Evolutionary conservation across 2,888 invertebrate genomes (phyloP).

Genomic region (Ichneumoninae sp.): DNA sequence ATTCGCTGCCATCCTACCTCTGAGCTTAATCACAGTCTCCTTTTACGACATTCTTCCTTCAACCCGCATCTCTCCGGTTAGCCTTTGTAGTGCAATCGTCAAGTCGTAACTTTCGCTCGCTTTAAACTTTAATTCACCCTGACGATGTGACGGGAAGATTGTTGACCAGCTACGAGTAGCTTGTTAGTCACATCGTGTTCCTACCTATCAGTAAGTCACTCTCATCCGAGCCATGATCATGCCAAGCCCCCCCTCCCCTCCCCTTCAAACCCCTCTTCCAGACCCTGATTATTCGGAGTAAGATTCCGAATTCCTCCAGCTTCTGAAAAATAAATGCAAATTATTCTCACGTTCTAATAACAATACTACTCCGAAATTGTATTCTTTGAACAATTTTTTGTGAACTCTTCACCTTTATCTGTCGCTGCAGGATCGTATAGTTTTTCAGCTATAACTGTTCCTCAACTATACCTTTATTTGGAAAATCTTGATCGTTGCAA

Average conservation of each 20-base stretch:
- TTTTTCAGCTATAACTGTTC: too few species aligned
- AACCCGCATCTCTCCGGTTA: conserved; percentile 56
- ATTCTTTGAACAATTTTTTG: neutral
- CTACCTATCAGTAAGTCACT: too few species aligned
- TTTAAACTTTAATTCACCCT: conserved; percentile 74
- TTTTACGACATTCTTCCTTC: conserved; percentile 40
- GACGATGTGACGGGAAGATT: conserved; percentile 9
- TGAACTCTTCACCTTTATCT: too few species aligned
- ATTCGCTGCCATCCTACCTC: conserved; percentile 24
- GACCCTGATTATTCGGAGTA: too few species aligned
- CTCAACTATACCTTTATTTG: too few species aligned
- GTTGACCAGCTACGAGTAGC: neutral
- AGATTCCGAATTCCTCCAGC: too few species aligned
- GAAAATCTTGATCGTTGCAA: neutral
- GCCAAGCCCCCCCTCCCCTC: too few species aligned
- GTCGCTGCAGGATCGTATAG: too few species aligned
- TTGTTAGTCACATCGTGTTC: neutral
- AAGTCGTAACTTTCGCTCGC: conserved; percentile 69
- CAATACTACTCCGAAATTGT: neutral
- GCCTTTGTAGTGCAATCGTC: conserved; percentile 69
- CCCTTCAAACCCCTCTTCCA: too few species aligned
- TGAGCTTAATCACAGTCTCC: conserved; percentile 32
- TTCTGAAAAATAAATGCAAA: neutral
- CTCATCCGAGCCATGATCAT: too few species aligned
- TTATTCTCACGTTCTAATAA: neutral